Conservation (phyloP, 2,888 invertebrate genomes). For the Lottia gigantea region DNA sequence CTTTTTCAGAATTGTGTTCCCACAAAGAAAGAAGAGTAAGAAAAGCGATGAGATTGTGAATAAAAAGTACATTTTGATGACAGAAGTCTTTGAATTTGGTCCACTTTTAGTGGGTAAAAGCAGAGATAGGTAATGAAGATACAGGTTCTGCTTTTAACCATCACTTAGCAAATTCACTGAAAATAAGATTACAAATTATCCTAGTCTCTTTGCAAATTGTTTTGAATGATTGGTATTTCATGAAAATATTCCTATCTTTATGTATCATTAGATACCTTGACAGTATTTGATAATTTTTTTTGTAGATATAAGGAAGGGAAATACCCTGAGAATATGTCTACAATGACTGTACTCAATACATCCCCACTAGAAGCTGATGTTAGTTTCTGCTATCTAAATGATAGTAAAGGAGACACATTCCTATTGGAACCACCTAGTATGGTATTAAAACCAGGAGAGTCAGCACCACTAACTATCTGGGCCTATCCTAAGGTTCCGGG, state of each 20-base stretch:
- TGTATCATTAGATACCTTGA: no score
- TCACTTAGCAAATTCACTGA: no score
- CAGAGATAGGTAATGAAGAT: constrained; percentile 59
- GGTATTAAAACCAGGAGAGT: constrained; percentile 65
- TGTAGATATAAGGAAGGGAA: constrained; percentile 62
- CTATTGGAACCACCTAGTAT: constrained; percentile 67
- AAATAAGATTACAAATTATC: no score
- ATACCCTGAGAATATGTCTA: constrained; percentile 68
- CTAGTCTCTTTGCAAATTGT: no score
- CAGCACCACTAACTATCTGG: constrained; percentile 64
- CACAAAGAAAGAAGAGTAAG: constrained; percentile 65
- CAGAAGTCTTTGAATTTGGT: constrained; percentile 68
- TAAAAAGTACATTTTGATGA: constrained; percentile 66
- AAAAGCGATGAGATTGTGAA: constrained; percentile 65
- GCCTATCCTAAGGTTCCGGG: constrained; percentile 66
- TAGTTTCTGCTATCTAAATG: constrained; percentile 67
- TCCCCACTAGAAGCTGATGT: constrained; percentile 67
- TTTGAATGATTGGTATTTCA: no score
- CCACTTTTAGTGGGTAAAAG: constrained; percentile 68
- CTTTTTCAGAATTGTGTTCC: constrained; percentile 65
- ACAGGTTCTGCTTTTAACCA: no score
- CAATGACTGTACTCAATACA: constrained; percentile 63
- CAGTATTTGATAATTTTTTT: constrained; percentile 1
- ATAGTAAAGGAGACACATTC: constrained; percentile 66
- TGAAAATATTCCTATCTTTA: no score